These are phyloP conservation scores for Drosophila pseudoobscura DNA, from an alignment of 1,140 invertebrate genomes.

Conservation along the genomic window DNA sequence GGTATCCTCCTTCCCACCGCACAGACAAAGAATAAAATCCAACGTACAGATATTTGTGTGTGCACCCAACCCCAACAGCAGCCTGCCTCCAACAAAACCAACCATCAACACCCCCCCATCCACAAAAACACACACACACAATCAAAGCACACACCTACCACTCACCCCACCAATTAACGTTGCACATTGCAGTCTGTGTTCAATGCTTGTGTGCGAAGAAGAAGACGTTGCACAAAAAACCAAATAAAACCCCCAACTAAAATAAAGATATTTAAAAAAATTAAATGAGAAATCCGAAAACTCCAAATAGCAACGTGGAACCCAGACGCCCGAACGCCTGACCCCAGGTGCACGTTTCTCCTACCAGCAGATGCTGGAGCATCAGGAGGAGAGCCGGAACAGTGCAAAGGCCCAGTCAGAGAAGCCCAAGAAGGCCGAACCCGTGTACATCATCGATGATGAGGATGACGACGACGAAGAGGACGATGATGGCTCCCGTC, in stretches of 20 bases:
- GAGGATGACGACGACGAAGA: constrained; percentile 46
- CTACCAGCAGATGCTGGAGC: constrained; percentile 71
- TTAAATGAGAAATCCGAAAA: constrained; percentile 51
- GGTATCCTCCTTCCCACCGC: not conserved
- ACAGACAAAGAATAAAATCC: constrained; percentile 22
- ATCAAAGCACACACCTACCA: not conserved
- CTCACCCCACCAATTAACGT: constrained; percentile 29
- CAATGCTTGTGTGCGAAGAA: constrained; percentile 38
- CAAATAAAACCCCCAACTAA: constrained; percentile 29
- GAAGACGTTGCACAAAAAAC: constrained; percentile 39
- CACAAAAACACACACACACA: not conserved
- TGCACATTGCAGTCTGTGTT: constrained; percentile 51
- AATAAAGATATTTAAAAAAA: constrained; percentile 34
- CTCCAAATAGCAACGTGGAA: constrained; percentile 68
- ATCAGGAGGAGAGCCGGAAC: constrained; percentile 34
- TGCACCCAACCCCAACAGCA: constrained; percentile 15
- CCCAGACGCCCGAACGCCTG: constrained; percentile 64
- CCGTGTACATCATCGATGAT: constrained; percentile 75
- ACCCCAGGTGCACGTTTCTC: constrained; percentile 63
- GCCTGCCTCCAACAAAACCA: not conserved
- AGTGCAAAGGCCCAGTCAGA: constrained; percentile 12
- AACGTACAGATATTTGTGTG: constrained; percentile 33
- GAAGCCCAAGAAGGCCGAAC: constrained; percentile 66
- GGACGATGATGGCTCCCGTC: constrained; percentile 1
- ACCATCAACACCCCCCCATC: constrained; percentile 13